Base-by-base conservation (phyloP, 2,888 invertebrate genomes). In the Cryptus viduatorius region DNA sequence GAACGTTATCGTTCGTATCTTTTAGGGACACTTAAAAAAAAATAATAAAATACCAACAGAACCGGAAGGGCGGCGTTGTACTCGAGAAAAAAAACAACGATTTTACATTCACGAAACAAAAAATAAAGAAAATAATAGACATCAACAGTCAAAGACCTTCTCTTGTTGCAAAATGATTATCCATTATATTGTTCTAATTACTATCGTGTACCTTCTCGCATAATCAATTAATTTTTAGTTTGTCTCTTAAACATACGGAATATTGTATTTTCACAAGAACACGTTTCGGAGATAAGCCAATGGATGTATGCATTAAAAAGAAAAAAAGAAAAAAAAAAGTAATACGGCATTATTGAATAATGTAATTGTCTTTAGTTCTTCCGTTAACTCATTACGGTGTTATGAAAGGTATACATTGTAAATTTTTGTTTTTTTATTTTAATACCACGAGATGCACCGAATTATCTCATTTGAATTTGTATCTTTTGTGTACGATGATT, bases 21-120 rank as follows among this genome's bases (percentile, higher is more conserved):
- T 61, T 77, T 59, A 48, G 14, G 29, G 16, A 76, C 14, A 37
- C 37, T 84, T 75, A 31, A 46, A 75, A 61, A 79, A 24, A 42
- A 12, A 67, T 4, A 37, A 37, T 7, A 37, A 37, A 4, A 37
- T 37, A 37, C 7, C 37, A 37, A 37, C 37, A 59, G 24, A 68
- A 78, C 78, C 80, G 37, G 42, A 79, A 67, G 72, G 72, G 77
- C 82, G 86, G 86, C 84, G 77, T 83, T 86, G 84, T 84, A 86
- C 86, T 86, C 80, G 75, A 83, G 61, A 69, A 29, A 48, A 69
- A 50, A 48, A 79, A 67, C 72, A 73, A 79, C 53, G 50, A 77
- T 24, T 16, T 67, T 48, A 50, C 56, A 46, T 68, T 50, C 16
- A 53, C 44, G 78, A 42, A 29, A 69, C 24, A 5, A 8, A 3